phyloP scores from a whole-genome alignment of 2,113 vertebrate genomes.

The Hoplias malabaricus region DNA sequence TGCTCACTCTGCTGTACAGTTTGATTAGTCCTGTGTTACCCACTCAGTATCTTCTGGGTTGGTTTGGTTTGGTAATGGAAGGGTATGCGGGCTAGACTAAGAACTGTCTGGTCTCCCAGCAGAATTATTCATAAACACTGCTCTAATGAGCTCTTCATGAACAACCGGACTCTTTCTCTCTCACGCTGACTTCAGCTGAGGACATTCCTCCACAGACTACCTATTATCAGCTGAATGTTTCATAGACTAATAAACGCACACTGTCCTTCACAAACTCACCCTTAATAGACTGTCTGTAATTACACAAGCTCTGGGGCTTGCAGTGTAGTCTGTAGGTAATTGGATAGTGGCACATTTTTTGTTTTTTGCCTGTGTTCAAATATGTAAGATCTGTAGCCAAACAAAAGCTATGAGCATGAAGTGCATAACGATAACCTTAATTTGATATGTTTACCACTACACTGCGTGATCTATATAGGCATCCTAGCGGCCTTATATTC shows the following conservation, averaged over 20 bases:
- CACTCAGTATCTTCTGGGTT: neutral
- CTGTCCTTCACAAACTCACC: slow-evolving; percentile 21
- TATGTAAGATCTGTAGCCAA: neutral
- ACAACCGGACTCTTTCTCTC: neutral
- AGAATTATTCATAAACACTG: slow-evolving; percentile 45
- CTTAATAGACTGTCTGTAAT: slow-evolving; percentile 31
- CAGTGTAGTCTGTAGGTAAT: neutral
- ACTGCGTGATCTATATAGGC: neutral
- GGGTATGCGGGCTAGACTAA: slow-evolving; percentile 14
- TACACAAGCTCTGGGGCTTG: neutral
- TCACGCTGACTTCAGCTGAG: slow-evolving; percentile 25
- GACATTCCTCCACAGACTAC: slow-evolving; percentile 19
- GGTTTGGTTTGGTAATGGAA: slow-evolving; percentile 11
- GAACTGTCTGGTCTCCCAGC: slow-evolving; percentile 13
- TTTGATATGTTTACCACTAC: neutral
- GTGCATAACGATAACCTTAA: neutral
- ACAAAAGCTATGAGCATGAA: neutral
- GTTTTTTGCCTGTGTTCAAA: neutral
- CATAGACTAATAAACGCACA: slow-evolving; percentile 33
- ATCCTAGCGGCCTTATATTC: no score
- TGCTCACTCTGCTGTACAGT: neutral
- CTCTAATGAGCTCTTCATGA: slow-evolving; percentile 41
- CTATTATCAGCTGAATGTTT: slow-evolving; percentile 43
- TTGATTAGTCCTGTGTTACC: slow-evolving; percentile 17
- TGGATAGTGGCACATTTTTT: neutral